A percentile compares a stretch with the other conserved stretches of the same genome.
phyloP scores from a whole-genome alignment of 64 coral and sea anemone genomes.

The Astreopora myriophthalma region DNA sequence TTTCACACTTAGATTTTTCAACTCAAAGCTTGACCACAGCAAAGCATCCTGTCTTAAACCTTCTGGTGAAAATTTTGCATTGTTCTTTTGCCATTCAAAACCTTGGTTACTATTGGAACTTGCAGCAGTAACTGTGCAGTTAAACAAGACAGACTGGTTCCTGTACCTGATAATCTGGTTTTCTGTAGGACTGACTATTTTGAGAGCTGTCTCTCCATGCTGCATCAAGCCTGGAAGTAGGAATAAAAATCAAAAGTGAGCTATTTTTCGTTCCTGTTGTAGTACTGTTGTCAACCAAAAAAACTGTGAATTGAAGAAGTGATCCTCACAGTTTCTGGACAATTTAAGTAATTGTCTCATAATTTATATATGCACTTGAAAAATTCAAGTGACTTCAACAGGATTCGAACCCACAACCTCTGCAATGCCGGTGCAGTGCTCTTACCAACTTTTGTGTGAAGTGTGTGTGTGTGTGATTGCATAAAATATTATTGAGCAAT shows the following conservation, averaged over 20 bases:
- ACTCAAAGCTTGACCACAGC: constrained; percentile 30
- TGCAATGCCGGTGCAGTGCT: too few relatives aligned
- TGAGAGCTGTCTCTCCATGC: neutral
- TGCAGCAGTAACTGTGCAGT: neutral
- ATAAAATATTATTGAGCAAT: too few relatives aligned
- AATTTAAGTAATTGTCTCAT: too few relatives aligned
- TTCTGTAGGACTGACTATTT: constrained; percentile 15
- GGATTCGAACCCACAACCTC: too few relatives aligned
- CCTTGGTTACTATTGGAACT: neutral
- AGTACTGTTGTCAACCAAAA: too few relatives aligned
- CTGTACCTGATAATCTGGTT: constrained; percentile 9
- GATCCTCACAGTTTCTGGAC: too few relatives aligned
- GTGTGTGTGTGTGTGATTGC: too few relatives aligned
- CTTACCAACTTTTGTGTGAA: too few relatives aligned
- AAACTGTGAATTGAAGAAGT: too few relatives aligned
- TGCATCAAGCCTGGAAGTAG: neutral
- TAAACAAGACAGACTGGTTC: constrained; percentile 32
- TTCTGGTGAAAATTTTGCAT: neutral
- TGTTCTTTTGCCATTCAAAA: neutral
- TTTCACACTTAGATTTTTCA: neutral
- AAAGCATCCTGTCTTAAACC: neutral
- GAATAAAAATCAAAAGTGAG: neutral
- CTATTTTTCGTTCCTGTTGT: too few relatives aligned
- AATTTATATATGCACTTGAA: too few relatives aligned
- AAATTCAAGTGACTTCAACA: too few relatives aligned